phyloP scores from a whole-genome alignment of 2,888 invertebrate genomes.

The Luperina testacea region DNA sequence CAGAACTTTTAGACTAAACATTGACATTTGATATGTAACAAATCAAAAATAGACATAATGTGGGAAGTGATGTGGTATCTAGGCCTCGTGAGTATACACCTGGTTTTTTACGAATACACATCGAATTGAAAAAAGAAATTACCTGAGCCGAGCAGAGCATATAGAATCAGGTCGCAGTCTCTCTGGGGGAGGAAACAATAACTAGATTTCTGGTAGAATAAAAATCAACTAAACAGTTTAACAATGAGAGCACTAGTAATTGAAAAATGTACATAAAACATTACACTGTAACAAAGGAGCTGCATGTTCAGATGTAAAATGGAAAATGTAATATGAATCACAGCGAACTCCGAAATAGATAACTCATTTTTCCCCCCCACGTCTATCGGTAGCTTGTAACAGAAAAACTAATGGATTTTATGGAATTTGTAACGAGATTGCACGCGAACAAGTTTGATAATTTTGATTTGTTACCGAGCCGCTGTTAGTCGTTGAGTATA shows the following conservation, averaged over 20 bases:
- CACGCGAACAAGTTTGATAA: constrained; percentile 17
- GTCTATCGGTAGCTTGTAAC: constrained; percentile 16
- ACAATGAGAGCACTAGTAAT: constrained; percentile 29
- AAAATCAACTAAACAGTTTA: constrained; percentile 44
- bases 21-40: constrained; percentile 8
- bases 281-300: constrained; percentile 17
- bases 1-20: background rate
- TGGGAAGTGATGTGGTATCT: constrained; percentile 45
- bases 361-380: background rate
- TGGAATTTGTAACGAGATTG: constrained; percentile 22
- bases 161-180: constrained; percentile 56
- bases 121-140: constrained; percentile 56
- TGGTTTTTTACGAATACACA: constrained; percentile 59
- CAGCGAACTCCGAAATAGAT: constrained; percentile 14
- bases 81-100: constrained; percentile 41
- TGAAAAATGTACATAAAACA: constrained; percentile 27
- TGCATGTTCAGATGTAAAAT: background rate
- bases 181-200: constrained; percentile 55
- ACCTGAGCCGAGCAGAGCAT: constrained; percentile 53
- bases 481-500: background rate
- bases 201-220: constrained; percentile 48
- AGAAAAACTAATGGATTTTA: constrained; percentile 28
- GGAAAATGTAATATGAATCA: constrained; percentile 24
- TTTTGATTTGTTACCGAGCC: constrained; percentile 27
- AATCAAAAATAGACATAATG: constrained; percentile 43